Evolutionary conservation across 2,113 vertebrate species (phyloP), one percentile per base, ranked within the genome.

Genomic region (Bufo gargarizans): DNA sequence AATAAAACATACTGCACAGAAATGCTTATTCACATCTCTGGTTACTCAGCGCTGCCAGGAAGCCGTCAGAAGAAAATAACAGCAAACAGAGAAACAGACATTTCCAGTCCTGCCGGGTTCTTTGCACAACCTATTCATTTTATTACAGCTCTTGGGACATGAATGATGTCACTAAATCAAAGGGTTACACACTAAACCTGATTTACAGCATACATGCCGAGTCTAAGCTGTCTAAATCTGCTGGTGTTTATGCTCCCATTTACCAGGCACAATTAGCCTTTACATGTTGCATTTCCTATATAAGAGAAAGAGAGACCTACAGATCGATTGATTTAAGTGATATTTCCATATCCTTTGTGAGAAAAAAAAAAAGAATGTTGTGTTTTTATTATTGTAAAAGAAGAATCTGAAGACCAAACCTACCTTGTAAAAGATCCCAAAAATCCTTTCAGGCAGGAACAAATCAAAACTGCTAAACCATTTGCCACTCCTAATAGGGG

Each of bases 61-160:
- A 89, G 79, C n/a, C 0, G 88, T 91, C 91, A 82, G 90, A 89
- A 89, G 90, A 77, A 69, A 59, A 63, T 59, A 65, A 49, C 87
- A 93, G 91, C 90, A 91, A 92, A 89, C 88, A 87, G 85, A 89
- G 89, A 90, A 91, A 90, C 90, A 89, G 90, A 91, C 91, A 90
- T 89, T 93, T 92, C 92, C 93, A 93, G 91, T 84, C 90, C 89
- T 90, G 47, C 89, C 88, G 89, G 90, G 84, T 90, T 91, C 89
- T 91, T 90, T 47, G 69, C 58, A 79, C 86, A 85, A 89, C 71
- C 65, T 86, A 0, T 74, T 71, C 90, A 89, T 91, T 88, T 91
- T 91, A 76, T 77, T 88, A 91, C 67, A 86, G 82, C 91, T 91
- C 89, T 74, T 84, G 89, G 84, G 90, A 88, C 87, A 90, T 91